These are phyloP conservation scores for Gnathonemus echidnorhynchus DNA, from an alignment of 2,113 vertebrate species.

Conservation along the genomic window DNA sequence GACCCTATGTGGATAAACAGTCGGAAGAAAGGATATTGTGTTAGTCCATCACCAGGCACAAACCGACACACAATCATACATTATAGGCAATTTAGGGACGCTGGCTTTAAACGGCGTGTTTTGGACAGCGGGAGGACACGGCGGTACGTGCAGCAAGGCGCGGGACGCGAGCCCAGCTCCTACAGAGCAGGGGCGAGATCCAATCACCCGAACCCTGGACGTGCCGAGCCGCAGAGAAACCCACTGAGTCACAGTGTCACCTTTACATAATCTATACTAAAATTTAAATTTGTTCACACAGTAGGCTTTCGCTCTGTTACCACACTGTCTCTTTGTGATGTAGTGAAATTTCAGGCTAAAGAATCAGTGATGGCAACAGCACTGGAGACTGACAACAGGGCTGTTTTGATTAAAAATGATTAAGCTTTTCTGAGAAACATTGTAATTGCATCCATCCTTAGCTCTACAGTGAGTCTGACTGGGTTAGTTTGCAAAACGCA, in stretches of 20 bases:
- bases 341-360: not conserved
- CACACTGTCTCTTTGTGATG: not conserved
- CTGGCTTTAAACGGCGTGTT: not conserved
- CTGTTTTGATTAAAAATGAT: not conserved
- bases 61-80: not conserved
- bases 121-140: not conserved
- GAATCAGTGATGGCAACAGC: not conserved
- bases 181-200: not conserved
- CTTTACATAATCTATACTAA: not conserved
- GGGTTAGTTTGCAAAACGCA: not conserved
- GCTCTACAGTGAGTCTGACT: not conserved
- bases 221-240: not conserved
- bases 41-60: not conserved
- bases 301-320: not conserved
- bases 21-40: not conserved
- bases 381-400: not conserved
- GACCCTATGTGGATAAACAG: not conserved
- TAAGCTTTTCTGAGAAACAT: not conserved
- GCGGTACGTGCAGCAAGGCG: not conserved
- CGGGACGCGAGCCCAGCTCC: not conserved
- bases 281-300: not conserved
- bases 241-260: not conserved
- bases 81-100: not conserved
- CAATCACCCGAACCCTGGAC: not conserved
- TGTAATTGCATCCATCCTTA: not conserved